Conservation (phyloP, 2,888 invertebrate species). For the Tetrapedia diversipes region DNA sequence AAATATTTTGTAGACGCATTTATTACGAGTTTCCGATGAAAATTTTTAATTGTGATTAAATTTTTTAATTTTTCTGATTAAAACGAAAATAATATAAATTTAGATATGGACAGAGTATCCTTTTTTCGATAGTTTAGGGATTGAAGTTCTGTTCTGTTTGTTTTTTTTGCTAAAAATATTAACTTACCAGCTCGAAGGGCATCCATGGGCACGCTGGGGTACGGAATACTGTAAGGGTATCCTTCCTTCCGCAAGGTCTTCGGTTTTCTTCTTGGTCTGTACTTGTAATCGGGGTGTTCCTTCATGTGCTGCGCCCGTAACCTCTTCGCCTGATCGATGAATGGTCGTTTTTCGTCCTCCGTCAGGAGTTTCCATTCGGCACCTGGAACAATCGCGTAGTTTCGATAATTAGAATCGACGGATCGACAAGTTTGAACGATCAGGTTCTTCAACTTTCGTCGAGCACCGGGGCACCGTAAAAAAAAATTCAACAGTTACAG, state of each 20-base stretch:
- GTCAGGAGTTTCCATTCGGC: constrained; percentile 98
- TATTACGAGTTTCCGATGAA: too few relatives aligned
- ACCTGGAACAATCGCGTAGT: constrained; percentile 84
- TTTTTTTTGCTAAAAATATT: background rate
- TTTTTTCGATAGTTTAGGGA: too few relatives aligned
- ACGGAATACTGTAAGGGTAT: constrained; percentile 96
- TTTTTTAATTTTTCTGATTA: too few relatives aligned
- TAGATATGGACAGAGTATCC: too few relatives aligned
- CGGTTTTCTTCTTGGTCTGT: constrained; percentile 94
- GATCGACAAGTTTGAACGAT: constrained; percentile 1
- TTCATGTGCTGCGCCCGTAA: constrained; percentile 97
- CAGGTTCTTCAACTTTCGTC: background rate
- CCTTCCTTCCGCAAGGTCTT: constrained; percentile 95
- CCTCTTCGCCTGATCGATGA: constrained; percentile 98
- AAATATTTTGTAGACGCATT: too few relatives aligned
- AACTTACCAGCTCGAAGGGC: constrained; percentile 91
- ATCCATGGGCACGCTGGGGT: constrained; percentile 95
- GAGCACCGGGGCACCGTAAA: background rate
- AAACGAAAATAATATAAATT: too few relatives aligned
- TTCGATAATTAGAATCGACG: constrained; percentile 4
- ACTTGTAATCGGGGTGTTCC: constrained; percentile 97
- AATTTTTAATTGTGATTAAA: too few relatives aligned
- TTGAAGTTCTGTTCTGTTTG: too few relatives aligned
- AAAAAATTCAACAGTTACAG: background rate
- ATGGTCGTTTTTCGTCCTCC: constrained; percentile 97